A percentile compares a stretch with the other conserved stretches of the same genome.
phyloP scores from a whole-genome alignment of 2,113 vertebrate genomes.

The Cygnus buccinator region DNA sequence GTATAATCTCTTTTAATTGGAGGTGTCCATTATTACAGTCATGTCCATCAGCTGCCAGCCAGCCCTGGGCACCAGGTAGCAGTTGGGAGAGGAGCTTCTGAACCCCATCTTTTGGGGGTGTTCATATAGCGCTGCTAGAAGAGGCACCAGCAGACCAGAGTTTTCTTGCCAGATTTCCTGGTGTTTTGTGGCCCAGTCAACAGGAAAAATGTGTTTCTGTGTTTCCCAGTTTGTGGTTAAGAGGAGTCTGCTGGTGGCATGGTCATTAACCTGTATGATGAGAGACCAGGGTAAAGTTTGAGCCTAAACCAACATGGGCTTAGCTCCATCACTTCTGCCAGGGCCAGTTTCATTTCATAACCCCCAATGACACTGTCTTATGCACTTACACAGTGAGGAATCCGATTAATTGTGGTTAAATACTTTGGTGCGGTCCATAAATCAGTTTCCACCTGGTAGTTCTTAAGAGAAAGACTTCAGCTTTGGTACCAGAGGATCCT shows the following conservation, averaged over 20 bases:
- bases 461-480: neutral
- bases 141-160: neutral
- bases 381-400: neutral
- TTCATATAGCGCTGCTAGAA: neutral
- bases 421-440: neutral
- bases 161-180: neutral
- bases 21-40: too few relatives aligned
- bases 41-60: neutral
- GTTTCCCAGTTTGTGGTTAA: neutral
- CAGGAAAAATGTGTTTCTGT: neutral
- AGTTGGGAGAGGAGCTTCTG: neutral
- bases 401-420: neutral
- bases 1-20: neutral
- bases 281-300: neutral
- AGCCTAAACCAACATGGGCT: neutral
- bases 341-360: neutral
- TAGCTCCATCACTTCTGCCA: neutral
- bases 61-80: neutral
- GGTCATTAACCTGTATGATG: neutral
- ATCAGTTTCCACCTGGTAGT: neutral
- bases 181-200: neutral
- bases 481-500: neutral
- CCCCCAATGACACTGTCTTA: neutral
- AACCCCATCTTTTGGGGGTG: neutral
- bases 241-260: neutral